Base-by-base conservation (phyloP, 1,140 invertebrate species). In the Pantala flavescens region DNA sequence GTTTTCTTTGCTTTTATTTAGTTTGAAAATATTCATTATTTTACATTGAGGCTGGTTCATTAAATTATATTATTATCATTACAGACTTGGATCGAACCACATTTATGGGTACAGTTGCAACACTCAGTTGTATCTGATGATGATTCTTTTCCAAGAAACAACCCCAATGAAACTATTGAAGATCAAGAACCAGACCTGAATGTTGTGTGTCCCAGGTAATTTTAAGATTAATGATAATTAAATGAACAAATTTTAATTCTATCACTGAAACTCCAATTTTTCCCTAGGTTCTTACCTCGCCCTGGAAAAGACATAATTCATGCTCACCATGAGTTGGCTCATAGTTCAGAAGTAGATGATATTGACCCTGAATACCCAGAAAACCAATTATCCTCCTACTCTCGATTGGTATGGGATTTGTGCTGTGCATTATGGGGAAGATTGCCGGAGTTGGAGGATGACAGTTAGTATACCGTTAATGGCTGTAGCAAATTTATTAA, bases 361-460 rank as follows among this genome's bases (percentile, higher is more conserved):
- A 21, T 63, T 21, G n/a, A 63, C 5, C 49, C 14, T 5, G 49
- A 63, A 63, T 16, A 63, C 12, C 49, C 49, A 16, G 49, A 63
- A 16, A 7, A 16, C 12, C 49, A 63, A 1, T 19, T 63, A 19
- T 63, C 49, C 12, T 63, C 49, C 14, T 63, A 19, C n/a, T 82
- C 80, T 0, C 84, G 79, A 73, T 86, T 86, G 42, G 89, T 95
- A n/a, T 95, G 92, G 90, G 87, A 89, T 55, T 84, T 97, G 0
- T 90, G 92, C 78, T 87, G 90, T 0, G 91, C 93, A 0, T 85
- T 97, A 0, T 97, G 94, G 94, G 94, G 93, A 3, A 87, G 87
- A 43, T 83, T 90, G 74, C 80, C 86, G 0, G 85, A 82, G 19
- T 55, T 82, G 12, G 49, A 63, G 12, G 49, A 63, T 19, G 49